Evolutionary conservation across 2,888 invertebrate species (phyloP), one percentile per base, ranked within the genome.

Genomic region (Parnassius mnemosyne): DNA sequence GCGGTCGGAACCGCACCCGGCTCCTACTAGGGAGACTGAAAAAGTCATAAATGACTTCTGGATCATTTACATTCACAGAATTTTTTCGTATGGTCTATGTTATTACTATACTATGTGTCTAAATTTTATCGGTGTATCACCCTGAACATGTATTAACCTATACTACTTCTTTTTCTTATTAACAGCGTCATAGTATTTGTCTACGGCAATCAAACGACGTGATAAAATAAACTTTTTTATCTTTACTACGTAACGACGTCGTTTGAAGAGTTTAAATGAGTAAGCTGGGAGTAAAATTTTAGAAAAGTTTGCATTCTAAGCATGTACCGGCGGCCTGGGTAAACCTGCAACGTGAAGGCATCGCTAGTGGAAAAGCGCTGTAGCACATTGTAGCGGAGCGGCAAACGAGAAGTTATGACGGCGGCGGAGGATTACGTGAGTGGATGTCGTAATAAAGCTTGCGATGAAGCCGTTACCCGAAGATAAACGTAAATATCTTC

Each of bases 381-480:
- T 85, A 85, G 82, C 83, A 89, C 88, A 87, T 84, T 88, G 89
- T 89, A 87, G 79, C 83, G 79, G 77, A 78, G 78, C 81, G 81
- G 83, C 87, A 89, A 89, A 91, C 88, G 87, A 90, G 88, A 81
- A 90, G 88, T 91, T 91, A 91, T 91, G 90, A 90, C 87, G 85
- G 83, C 83, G 83, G 78, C 83, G 83, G 87, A 87, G 88, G 89
- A 89, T 90, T 89, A 91, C 90, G 90, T 89, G 89, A 91, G 91
- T 90, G 90, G 91, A 90, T 90, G 90, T 87, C 85, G 89, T 89
- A 90, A 91, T 91, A 91, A 90, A 91, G 91, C 90, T 90, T 87
- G 89, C 88, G 89, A 90, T 91, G 89, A 90, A 90, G 90, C 88
- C 89, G 88, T 90, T 90, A 88, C 85, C 87, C 89, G 84, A 84